Evolutionary conservation across 1,140 invertebrate species (phyloP), one percentile per base, ranked within the genome.

Genomic region (Berghia stephanieae): DNA sequence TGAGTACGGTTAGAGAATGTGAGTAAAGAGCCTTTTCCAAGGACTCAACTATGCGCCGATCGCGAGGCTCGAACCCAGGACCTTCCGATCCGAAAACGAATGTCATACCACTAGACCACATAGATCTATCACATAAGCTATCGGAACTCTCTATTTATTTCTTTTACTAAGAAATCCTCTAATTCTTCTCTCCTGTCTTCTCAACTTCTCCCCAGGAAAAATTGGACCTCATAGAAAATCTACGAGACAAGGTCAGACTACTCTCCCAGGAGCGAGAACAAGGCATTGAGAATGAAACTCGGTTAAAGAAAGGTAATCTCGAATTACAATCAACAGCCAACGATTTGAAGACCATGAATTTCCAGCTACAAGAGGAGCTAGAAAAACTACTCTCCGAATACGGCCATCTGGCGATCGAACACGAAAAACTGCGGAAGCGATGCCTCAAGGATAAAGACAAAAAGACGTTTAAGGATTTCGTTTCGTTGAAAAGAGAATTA

Each of bases 401-500:
- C 13, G 66, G 80, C 78, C 60, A 80, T 43, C 63, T 85, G 8
- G 70, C 67, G 24, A 49, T 75, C 16, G 82, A 83, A 72, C 49
- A 81, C 13, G 76, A 75, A 34, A 77, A 79, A 46, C 79, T 83
- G 69, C 71, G 81, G 40, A 79, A 77, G 74, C 75, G 81, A 44
- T 79, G 81, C 24, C 44, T 70, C 13, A 38, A 78, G 40, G 80
- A 82, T n/a, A 76, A 80, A 31, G 80, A 83, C 13, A 79, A 81
- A 27, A 77, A 82, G 44, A 80, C 80, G 18, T 86, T 86, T 72
- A 82, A 82, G 72, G 84, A 86, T 31, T 86, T 83, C 80, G 83
- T 86, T 16, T 43, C 75, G 8, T 46, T 86, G 57, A 86, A 86
- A 75, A 70, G 85, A 49, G 81, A 85, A 67, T 42, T 86, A 24